Base-by-base conservation (phyloP, 2,113 vertebrate species). In the Sinocyclocheilus anophthalmus region DNA sequence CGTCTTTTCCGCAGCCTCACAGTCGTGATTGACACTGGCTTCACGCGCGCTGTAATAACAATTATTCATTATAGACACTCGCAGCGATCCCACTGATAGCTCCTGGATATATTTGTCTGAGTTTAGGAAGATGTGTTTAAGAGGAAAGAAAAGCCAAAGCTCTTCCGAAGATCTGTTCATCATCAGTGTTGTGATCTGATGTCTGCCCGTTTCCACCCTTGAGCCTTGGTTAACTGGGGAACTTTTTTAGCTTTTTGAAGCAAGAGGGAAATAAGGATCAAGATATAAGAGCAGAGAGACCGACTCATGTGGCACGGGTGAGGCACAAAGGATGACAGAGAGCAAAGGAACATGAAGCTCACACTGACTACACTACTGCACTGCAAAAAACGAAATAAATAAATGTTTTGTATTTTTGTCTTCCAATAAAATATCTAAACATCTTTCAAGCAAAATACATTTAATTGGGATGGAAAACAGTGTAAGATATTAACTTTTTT, bases 61-160 rank as follows among this genome's bases (percentile, higher is more conserved):
- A 91, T 93, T 93, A 93, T 92, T 93, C 93, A 94, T 94, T 92
- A 92, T 93, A 93, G 92, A 88, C 87, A 92, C 93, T 92, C 82
- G 85, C 91, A 93, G 92, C 86, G 91, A 94, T 92, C 92, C 93
- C 93, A 93, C 92, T 88, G 90, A 93, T 93, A 90, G 93, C 93
- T 94, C 93, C 93, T 93, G 93, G 94, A 94, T 94, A 94, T 94
- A 93, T 95, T 95, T 95, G 93, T 94, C 92, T 93, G 94, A 94
- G 93, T 94, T 95, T 94, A 93, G 92, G 91, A 94, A 93, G 94
- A 94, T 94, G 93, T 93, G 91, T 93, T 86, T 86, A 86, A 88
- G 81, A 89, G 42, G 80, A 33, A 72, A 92, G 91, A 93, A 93
- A 94, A 93, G 90, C 93, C 93, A 93, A 94, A 94, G 92, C 90